Evolutionary conservation across 2,113 vertebrate species (phyloP), one percentile per base, ranked within the genome.

Genomic region (Apteryx owenii): DNA sequence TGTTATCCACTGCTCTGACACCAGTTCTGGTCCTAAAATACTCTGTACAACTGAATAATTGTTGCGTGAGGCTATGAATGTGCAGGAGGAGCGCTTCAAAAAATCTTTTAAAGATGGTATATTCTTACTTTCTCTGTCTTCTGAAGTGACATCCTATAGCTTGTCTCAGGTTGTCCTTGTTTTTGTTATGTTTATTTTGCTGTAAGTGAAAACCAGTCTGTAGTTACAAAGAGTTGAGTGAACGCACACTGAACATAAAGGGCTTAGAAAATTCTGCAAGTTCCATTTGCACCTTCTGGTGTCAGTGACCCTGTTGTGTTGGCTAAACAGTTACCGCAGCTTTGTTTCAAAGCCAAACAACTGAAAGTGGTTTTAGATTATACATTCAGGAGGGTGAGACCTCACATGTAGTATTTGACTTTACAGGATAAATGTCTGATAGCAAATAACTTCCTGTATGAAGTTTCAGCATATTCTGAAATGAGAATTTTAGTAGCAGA

Each of bases 11-110:
- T 89, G 75, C 44, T 79, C 38, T 0, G 0, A 36, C 29, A 78
- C 26, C 58, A 51, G 42, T 51, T 83, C 42, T 28, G 85, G 66
- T 80, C 54, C 68, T 75, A 16, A 89, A 83, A 31, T 42, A 10
- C 31, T 17, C 0, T 1, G 5, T 44, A 6, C 16, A 69, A 1
- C 50, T 61, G 44, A 69, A 18, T 1, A 44, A 31, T 5, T 38
- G 40, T 16, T 80, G 36, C 38, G 22, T 1, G 22, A 64, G 48
- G 66, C 29, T 33, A 31, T 78, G 10, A 29, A 42, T 0, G 2
- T 69, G 51, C 76, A 31, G 46, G 50, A 89, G 40, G 10, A 84
- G 8, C n/a, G n/a, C 20, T 61, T 50, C 61, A 79, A 88, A 81
- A 64, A 42, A 40, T 12, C 10, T 76, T 72, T 36, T 23, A 15